Evolutionary conservation across 2,113 vertebrate genomes (phyloP).

Genomic region (Copsychus sechellarum): DNA sequence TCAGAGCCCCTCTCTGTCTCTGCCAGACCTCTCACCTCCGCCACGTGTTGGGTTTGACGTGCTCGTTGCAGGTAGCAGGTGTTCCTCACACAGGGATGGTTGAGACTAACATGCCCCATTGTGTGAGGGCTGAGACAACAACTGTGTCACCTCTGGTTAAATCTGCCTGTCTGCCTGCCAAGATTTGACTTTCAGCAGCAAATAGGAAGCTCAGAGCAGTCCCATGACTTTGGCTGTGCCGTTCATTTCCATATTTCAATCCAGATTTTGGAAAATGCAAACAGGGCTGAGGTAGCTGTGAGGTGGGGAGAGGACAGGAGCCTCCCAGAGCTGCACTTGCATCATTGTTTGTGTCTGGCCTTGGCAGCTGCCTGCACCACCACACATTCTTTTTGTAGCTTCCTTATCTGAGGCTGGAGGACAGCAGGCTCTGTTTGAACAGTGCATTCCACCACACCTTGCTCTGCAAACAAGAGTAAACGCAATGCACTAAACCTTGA

Average conservation of each 20-base stretch:
- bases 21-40: neutral
- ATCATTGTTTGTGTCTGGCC: slow-evolving; percentile 17
- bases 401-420: slow-evolving; percentile 42
- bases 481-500: neutral
- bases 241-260: slow-evolving; percentile 14
- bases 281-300: neutral
- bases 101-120: neutral
- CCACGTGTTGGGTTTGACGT: neutral
- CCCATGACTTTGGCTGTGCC: accelerated
- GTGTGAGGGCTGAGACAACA: neutral
- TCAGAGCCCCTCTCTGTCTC: neutral
- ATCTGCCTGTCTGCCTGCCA: neutral
- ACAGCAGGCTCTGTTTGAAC: slow-evolving; percentile 32
- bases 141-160: neutral
- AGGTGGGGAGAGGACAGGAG: neutral
- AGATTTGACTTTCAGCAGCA: neutral
- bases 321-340: slow-evolving; percentile 47
- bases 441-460: slow-evolving; percentile 58
- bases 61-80: neutral
- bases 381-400: slow-evolving; percentile 36
- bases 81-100: neutral
- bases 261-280: neutral
- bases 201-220: neutral
- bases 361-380: slow-evolving; percentile 6
- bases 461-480: slow-evolving; percentile 26